Percentiles rank a stretch among this genome's conserved stretches.
Conservation (phyloP, 2,797 vertebrate species). For the Cheirogaleus major region DNA sequence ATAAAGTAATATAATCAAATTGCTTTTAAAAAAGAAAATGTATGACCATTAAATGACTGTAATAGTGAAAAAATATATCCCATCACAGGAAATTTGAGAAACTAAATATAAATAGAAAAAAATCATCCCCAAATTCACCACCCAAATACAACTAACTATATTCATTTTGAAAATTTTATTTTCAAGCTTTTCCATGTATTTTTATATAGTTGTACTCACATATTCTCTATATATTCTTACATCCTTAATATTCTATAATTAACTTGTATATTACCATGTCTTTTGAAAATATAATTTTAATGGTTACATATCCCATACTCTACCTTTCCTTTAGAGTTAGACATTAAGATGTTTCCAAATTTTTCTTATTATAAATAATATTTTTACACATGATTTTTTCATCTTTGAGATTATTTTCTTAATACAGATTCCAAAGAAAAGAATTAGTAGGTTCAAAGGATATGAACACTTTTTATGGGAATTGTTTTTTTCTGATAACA, state of each 20-base stretch:
- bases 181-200: not conserved
- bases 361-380: not conserved
- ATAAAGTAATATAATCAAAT: not conserved
- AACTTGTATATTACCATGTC: not conserved
- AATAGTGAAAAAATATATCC: not conserved
- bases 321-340: not conserved
- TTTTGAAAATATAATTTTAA: constrained; percentile 11
- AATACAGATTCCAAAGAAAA: constrained; percentile 21
- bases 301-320: not conserved
- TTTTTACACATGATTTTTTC: not conserved
- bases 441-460: not conserved
- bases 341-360: not conserved
- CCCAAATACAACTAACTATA: not conserved
- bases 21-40: not conserved
- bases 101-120: not conserved
- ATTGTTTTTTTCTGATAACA: constrained; percentile 4
- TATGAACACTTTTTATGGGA: not conserved
- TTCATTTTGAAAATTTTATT: constrained; percentile 4
- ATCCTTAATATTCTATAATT: not conserved
- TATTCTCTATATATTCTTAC: not conserved
- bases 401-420: constrained; percentile 2
- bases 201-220: not conserved
- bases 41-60: not conserved
- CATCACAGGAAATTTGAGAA: not conserved
- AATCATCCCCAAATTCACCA: not conserved